Evolutionary conservation across 2,113 vertebrate species (phyloP).

Genomic region (Cathartes aura): DNA sequence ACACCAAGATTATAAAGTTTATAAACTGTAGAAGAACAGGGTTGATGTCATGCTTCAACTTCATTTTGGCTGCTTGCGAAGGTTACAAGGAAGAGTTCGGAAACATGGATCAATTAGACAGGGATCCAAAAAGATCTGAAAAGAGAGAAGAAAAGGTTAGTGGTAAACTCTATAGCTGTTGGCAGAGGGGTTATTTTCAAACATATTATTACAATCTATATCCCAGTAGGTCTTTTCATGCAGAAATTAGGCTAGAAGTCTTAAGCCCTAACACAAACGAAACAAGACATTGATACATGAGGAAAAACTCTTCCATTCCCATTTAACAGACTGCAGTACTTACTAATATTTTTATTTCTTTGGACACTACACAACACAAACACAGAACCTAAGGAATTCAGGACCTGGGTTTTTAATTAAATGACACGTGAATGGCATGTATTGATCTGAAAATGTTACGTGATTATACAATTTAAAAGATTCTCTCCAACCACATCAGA

Average conservation of each 20-base stretch:
- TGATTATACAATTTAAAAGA: not conserved
- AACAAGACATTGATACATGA: fast-evolving
- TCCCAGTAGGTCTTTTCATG: not conserved
- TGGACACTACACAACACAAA: not conserved
- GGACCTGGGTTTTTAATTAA: not conserved
- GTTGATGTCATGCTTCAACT: slow-evolving; percentile 89
- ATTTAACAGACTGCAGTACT: not conserved
- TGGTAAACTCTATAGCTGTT: not conserved
- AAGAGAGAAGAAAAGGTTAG: not conserved
- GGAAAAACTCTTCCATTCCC: not conserved
- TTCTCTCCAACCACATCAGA: not conserved
- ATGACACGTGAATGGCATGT: fast-evolving
- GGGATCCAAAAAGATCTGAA: slow-evolving; percentile 62
- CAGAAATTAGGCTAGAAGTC: not conserved
- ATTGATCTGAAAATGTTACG: not conserved
- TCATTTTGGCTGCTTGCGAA: slow-evolving; percentile 79
- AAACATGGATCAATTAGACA: slow-evolving; percentile 13
- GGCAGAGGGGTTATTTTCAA: not conserved
- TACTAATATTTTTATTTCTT: not conserved
- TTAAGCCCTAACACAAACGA: not conserved
- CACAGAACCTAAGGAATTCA: not conserved
- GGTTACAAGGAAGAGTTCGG: slow-evolving; percentile 23
- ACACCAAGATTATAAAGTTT: slow-evolving; percentile 85
- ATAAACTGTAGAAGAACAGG: slow-evolving; percentile 87
- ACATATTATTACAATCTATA: not conserved